Evolutionary conservation across 2,888 invertebrate species (phyloP).

Genomic region (Amblyjoppa fuscipennis): DNA sequence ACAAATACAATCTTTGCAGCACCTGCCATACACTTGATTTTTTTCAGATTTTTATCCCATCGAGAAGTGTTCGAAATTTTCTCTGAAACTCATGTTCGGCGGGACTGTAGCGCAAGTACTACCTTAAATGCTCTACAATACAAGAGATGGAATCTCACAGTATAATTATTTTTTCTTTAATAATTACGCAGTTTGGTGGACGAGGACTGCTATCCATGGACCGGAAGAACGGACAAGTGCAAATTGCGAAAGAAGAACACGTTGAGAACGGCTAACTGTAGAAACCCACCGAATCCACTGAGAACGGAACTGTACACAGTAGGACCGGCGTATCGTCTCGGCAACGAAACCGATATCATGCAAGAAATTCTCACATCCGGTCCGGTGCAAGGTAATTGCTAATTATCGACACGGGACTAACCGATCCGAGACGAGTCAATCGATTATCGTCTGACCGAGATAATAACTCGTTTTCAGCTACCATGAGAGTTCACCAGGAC

Average conservation of each 20-base stretch:
- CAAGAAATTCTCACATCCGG: slow-evolving; percentile 95
- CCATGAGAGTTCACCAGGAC: slow-evolving; percentile 95
- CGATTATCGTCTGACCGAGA: slow-evolving; percentile 29
- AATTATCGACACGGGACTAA: neutral
- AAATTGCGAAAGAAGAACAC: slow-evolving; percentile 86
- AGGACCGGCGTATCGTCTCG: slow-evolving; percentile 91
- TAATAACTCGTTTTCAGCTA: slow-evolving; percentile 87
- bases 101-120: too few relatives aligned
- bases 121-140: neutral
- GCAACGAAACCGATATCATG: slow-evolving; percentile 94
- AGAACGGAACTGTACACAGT: slow-evolving; percentile 90
- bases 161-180: slow-evolving; percentile 3
- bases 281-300: slow-evolving; percentile 84
- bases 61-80: too few relatives aligned
- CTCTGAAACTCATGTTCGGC: too few relatives aligned
- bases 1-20: too few relatives aligned
- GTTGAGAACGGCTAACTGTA: slow-evolving; percentile 87
- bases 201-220: slow-evolving; percentile 94
- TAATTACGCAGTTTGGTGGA: slow-evolving; percentile 90
- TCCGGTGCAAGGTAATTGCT: slow-evolving; percentile 93
- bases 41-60: too few relatives aligned
- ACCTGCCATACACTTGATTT: too few relatives aligned
- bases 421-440: slow-evolving; percentile 24
- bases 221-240: slow-evolving; percentile 88
- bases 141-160: neutral